Evolutionary conservation across 23 tunicate genomes (phyloP), one percentile per base, ranked within the genome.

Genomic region (Ciona savignyi): DNA sequence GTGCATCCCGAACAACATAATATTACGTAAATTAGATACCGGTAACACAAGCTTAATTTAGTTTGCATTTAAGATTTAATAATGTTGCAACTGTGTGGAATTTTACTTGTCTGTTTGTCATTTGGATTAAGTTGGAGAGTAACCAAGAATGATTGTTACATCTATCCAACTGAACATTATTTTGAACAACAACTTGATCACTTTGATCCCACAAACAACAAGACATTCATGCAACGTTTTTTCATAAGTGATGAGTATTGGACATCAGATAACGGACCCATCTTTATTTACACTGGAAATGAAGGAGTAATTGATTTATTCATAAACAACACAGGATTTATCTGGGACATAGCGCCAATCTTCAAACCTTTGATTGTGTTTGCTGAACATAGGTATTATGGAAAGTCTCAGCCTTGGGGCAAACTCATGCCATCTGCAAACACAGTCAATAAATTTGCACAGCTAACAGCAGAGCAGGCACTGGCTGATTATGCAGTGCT

Each of bases 311-410:
- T 89, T 65, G 72, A 77, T 23, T 23, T 56, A 20, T 89, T 89
- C 62, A 72, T 82, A 27, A 89, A 89, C 81, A 89, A 89, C 66
- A 89, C 96, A 19, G 92, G 98, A 22, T 86, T 92, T 61, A 80
- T 85, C 30, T 86, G 98, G 93, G 93, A 92, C 51, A 86, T 86
- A 27, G 98, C 93, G 3, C 93, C 91, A 0, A 4, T 73, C 23
- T 86, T 92, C 72, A 63, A 83, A 51, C 93, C 98, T 19, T 73
- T 77, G 81, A 81, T 92, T 4, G 84, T 92, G 1, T 92, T 92
- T 77, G 91, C 91, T 1, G 98, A 92, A 61, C 98, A 92, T 69
- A 68, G 98, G 34, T 85, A 85, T 62, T 85, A 80, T 72, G 93
- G 93, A 25, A 67, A 85, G 51, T 85, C 87, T 22, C 60, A 48